phyloP scores from a whole-genome alignment of 2,797 vertebrate species.

The Anabacerthia variegaticeps region DNA sequence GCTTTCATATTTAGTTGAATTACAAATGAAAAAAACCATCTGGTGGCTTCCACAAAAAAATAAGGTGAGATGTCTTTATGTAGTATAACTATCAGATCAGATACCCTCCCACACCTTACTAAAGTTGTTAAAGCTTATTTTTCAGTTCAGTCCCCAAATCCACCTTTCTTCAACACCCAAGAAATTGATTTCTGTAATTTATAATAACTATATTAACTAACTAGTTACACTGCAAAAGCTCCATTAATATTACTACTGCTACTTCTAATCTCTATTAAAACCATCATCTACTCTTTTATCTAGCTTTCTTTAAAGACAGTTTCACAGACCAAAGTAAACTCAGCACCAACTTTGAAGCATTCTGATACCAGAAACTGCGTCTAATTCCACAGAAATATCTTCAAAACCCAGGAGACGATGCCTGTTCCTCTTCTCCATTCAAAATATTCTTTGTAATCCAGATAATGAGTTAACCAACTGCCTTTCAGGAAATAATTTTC shows the following conservation, averaged over 20 bases:
- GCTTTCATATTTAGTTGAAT: constrained; percentile 24
- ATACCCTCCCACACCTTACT: neutral
- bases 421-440: neutral
- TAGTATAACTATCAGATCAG: neutral
- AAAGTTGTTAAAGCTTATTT: neutral
- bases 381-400: neutral
- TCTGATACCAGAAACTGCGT: neutral
- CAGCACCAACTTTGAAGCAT: neutral
- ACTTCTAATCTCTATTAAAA: neutral
- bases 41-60: neutral
- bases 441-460: neutral
- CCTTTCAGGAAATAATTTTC: constrained; percentile 28
- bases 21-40: constrained; percentile 34
- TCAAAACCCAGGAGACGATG: neutral
- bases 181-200: neutral
- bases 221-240: neutral
- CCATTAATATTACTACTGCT: neutral
- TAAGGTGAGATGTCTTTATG: neutral
- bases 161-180: neutral
- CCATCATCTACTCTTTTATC: neutral
- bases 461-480: constrained; percentile 1
- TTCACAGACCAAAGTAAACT: neutral
- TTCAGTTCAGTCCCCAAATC: neutral
- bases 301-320: neutral
- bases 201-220: neutral